Percentiles rank a stretch among this genome's conserved stretches.
Evolutionary conservation across 2,888 invertebrate genomes (phyloP).

Genomic region (Blomia tropicalis): DNA sequence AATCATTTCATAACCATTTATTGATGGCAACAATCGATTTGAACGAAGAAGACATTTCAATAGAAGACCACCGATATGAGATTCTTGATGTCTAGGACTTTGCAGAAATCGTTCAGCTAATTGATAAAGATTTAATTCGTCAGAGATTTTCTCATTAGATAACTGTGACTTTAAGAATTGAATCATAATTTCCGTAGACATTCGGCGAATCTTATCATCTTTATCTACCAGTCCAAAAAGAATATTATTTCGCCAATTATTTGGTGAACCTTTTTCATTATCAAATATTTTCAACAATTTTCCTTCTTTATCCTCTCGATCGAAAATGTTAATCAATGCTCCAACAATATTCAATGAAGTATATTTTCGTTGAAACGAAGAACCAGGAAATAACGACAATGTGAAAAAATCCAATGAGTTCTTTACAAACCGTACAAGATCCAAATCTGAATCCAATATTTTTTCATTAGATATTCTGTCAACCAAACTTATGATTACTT

Average conservation of each 20-base stretch:
- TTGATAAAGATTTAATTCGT: not conserved
- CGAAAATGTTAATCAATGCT: not conserved
- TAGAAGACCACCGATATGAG: conserved; percentile 19
- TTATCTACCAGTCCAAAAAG: conserved; percentile 16
- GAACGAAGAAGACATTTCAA: not conserved
- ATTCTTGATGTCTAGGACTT: conserved; percentile 20
- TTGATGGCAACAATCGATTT: not conserved
- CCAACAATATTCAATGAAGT: conserved; percentile 15
- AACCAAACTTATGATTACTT: conserved; percentile 11
- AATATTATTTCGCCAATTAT: not conserved
- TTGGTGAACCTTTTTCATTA: not conserved
- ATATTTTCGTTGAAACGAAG: conserved; percentile 17
- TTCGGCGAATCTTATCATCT: conserved; percentile 20
- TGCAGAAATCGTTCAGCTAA: not conserved
- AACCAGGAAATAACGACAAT: conserved; percentile 10
- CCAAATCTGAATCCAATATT: not conserved
- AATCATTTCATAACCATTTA: conserved; percentile 1
- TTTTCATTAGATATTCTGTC: not conserved
- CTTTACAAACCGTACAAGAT: not conserved
- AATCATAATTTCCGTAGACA: conserved; percentile 14
- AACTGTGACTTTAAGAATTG: not conserved
- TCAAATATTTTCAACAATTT: not conserved
- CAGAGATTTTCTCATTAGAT: not conserved
- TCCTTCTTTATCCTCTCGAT: not conserved
- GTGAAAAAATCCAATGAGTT: not conserved